Evolutionary conservation across 37 sponge, comb jelly and placozoan genomes (phyloP), one percentile per base, ranked within the genome.

Genomic region (Petrosia ficiformis): DNA sequence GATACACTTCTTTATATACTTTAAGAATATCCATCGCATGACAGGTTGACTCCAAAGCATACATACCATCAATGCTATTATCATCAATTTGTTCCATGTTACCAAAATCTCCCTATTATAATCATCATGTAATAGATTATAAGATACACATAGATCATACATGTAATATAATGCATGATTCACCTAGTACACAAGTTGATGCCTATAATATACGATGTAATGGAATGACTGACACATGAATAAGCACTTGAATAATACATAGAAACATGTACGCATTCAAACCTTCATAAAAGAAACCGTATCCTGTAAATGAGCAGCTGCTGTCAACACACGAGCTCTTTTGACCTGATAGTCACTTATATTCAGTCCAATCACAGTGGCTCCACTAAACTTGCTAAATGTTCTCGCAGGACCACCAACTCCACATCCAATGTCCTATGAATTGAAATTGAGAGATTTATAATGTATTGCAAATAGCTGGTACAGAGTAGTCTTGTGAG

Each of bases 351-450:
- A 91, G 44, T 58, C 63, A 38, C 65, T 65, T 71, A 68, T 57
- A 67, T 91, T 91, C n/a, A 91, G 43, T 28, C 92, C 92, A n/a
- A 69, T 44, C 0, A 91, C 71, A 29, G 65, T 38, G 29, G 82
- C 77, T 65, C 87, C 92, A 36, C 59, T 38, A 6, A 19, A 32
- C 21, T 60, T 44, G 19, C 83, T 87, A 3, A 91, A 74, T 21
- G 57, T 58, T 34, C 83, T 26, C 11, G 68, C 83, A 4, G 92
- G 92, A 5, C 92, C 92, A 44, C 92, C 92, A 65, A 91, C 79
- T 39, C 92, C 92, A 82, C 87, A 91, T 14, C 92, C 92, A 26
- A 82, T 59, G 60, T 91, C 92, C 92, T 91, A 56, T 35, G 2
- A 73, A 34, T 1, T 65, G n/a, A n/a, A n/a, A n/a, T n/a, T n/a